Percentiles rank a stretch among this genome's conserved stretches.
Evolutionary conservation across 2,888 invertebrate species (phyloP).

Genomic region (Latrodectus hesperus): DNA sequence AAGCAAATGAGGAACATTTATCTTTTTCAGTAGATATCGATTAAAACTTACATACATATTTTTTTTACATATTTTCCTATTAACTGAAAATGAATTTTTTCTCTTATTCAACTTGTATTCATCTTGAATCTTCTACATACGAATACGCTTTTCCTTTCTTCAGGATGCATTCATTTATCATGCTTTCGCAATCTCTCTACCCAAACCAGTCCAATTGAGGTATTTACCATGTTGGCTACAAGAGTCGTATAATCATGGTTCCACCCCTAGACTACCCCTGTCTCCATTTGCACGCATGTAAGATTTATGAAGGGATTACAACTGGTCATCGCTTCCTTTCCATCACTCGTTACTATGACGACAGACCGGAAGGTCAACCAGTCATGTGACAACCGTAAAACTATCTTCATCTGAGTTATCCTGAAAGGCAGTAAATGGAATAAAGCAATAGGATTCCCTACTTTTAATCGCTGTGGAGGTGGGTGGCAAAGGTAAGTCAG

Average conservation of each 20-base stretch:
- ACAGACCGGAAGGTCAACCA: background rate
- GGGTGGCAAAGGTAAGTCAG: too few species aligned
- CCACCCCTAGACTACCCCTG: background rate
- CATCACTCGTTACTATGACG: background rate
- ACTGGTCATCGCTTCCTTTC: slow-evolving; percentile 1
- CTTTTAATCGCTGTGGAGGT: too few species aligned
- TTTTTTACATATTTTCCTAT: too few species aligned
- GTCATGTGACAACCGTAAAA: background rate
- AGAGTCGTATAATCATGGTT: background rate
- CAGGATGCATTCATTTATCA: background rate
- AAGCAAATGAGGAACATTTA: too few species aligned
- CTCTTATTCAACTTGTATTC: too few species aligned
- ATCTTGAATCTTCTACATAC: too few species aligned
- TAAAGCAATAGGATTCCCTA: too few species aligned
- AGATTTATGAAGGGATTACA: slow-evolving; percentile 2
- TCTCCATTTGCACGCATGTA: background rate
- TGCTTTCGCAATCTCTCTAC: background rate
- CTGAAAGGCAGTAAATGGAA: too few species aligned
- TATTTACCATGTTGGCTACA: background rate
- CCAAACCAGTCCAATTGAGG: background rate
- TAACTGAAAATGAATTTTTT: too few species aligned
- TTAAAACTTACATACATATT: too few species aligned
- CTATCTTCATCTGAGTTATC: background rate
- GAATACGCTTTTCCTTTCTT: too few species aligned
- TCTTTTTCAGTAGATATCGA: too few species aligned